These are phyloP conservation scores for Agonopterix heracliana DNA, from an alignment of 2,888 invertebrate species.

Conservation along the genomic window DNA sequence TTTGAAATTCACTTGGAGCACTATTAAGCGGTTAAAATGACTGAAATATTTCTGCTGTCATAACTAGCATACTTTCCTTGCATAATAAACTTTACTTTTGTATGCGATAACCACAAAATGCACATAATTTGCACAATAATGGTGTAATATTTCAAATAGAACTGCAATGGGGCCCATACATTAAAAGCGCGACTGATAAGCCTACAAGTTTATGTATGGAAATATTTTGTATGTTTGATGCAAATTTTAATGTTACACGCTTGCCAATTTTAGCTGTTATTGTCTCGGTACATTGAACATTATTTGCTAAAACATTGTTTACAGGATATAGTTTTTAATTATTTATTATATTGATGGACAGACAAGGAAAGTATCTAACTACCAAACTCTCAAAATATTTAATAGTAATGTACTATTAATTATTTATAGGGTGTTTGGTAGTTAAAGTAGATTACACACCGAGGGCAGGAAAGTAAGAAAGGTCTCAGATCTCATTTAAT, in stretches of 20 bases:
- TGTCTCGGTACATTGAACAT: background rate
- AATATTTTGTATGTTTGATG: conserved; percentile 14
- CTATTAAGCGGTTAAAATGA: conserved; percentile 30
- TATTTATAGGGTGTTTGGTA: too few species aligned
- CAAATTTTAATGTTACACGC: conserved; percentile 10
- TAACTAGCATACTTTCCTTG: conserved; percentile 15
- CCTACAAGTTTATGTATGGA: conserved; percentile 21
- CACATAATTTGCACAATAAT: conserved; percentile 33
- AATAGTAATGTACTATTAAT: too few species aligned
- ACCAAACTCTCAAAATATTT: too few species aligned
- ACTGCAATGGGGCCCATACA: conserved; percentile 18
- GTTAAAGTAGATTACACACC: too few species aligned
- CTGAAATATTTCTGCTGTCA: conserved; percentile 23
- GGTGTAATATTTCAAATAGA: conserved; percentile 25
- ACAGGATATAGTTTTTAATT: background rate
- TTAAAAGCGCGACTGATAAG: conserved; percentile 25
- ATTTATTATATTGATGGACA: too few species aligned
- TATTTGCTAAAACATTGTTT: background rate
- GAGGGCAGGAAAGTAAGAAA: too few species aligned
- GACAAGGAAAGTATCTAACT: too few species aligned
- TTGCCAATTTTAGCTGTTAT: conserved; percentile 8
- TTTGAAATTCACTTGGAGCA: conserved; percentile 28
- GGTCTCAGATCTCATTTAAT: too few species aligned
- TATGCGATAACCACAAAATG: conserved; percentile 23
- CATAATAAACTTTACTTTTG: conserved; percentile 17